phyloP scores from a whole-genome alignment of 2,113 vertebrate genomes.

The Hipposideros armiger region DNA sequence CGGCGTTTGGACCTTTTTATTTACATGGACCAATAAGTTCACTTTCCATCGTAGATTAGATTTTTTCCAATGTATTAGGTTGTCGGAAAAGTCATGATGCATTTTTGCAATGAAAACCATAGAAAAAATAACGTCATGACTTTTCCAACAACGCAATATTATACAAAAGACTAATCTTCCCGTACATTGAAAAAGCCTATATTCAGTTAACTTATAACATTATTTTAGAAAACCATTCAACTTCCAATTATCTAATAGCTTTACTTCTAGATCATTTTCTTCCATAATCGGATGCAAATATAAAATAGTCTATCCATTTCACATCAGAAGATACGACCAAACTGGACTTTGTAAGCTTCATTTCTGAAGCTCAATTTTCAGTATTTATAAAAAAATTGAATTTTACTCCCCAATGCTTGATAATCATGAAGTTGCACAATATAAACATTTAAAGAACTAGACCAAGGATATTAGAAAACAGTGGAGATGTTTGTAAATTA shows the following conservation, averaged over 20 bases:
- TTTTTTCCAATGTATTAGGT: not conserved
- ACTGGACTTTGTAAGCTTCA: not conserved
- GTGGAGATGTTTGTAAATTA: slow-evolving; percentile 30
- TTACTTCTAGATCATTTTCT: not conserved
- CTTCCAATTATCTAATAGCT: not conserved
- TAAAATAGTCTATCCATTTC: slow-evolving; percentile 31
- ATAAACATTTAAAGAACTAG: slow-evolving; percentile 18
- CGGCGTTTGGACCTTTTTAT: not conserved
- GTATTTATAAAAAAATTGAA: not conserved
- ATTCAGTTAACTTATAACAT: not conserved
- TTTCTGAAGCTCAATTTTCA: not conserved
- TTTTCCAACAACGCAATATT: not conserved
- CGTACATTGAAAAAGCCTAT: slow-evolving; percentile 28
- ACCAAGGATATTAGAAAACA: slow-evolving; percentile 21
- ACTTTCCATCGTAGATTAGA: not conserved
- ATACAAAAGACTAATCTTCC: not conserved
- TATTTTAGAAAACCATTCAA: slow-evolving; percentile 36
- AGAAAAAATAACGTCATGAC: too few species aligned
- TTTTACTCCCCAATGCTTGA: not conserved
- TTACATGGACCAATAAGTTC: not conserved
- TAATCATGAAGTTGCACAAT: not conserved
- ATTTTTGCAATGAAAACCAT: too few species aligned
- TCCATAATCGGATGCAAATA: not conserved
- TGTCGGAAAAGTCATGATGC: too few species aligned
- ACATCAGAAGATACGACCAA: not conserved